A percentile compares a stretch with the other conserved stretches of the same genome.
phyloP scores from a whole-genome alignment of 1,140 invertebrate species.

The Bactericera cockerelli region DNA sequence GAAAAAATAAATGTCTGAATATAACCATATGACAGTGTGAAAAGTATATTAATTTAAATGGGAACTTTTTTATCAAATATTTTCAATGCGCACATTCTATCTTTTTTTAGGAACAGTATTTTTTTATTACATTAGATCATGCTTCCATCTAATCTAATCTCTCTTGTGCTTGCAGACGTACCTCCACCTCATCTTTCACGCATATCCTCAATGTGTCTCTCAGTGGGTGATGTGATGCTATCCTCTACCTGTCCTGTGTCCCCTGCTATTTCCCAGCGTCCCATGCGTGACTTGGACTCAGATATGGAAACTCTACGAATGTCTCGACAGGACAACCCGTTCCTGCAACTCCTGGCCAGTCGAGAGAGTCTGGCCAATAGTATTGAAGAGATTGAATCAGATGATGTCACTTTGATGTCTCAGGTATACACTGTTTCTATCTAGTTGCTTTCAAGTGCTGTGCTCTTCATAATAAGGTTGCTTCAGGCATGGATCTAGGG shows the following conservation, averaged over 20 bases:
- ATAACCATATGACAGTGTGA: too few relatives aligned
- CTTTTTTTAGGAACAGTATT: too few relatives aligned
- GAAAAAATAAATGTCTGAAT: too few relatives aligned
- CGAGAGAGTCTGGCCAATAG: slow-evolving; percentile 55
- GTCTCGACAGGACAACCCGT: slow-evolving; percentile 67
- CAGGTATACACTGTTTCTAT: slow-evolving; percentile 40
- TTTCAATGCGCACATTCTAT: too few relatives aligned
- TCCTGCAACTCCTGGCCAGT: slow-evolving; percentile 59
- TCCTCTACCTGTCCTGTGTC: slow-evolving; percentile 30
- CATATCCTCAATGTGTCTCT: slow-evolving; percentile 25
- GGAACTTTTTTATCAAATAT: too few relatives aligned
- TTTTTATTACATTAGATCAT: too few relatives aligned
- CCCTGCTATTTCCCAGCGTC: slow-evolving; percentile 43
- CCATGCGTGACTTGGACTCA: slow-evolving; percentile 59
- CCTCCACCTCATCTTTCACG: neutral
- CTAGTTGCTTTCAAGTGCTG: neutral
- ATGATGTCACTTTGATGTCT: slow-evolving; percentile 57
- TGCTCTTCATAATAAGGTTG: neutral
- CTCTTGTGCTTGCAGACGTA: too few relatives aligned
- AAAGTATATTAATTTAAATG: too few relatives aligned
- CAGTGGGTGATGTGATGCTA: slow-evolving; percentile 34
- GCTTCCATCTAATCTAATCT: too few relatives aligned
- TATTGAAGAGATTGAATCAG: slow-evolving; percentile 51
- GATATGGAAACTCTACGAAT: slow-evolving; percentile 65
- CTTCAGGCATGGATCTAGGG: neutral